A percentile compares a stretch with the other conserved stretches of the same genome.
Conservation (phyloP, 2,888 invertebrate species). For the Amiota minor region DNA sequence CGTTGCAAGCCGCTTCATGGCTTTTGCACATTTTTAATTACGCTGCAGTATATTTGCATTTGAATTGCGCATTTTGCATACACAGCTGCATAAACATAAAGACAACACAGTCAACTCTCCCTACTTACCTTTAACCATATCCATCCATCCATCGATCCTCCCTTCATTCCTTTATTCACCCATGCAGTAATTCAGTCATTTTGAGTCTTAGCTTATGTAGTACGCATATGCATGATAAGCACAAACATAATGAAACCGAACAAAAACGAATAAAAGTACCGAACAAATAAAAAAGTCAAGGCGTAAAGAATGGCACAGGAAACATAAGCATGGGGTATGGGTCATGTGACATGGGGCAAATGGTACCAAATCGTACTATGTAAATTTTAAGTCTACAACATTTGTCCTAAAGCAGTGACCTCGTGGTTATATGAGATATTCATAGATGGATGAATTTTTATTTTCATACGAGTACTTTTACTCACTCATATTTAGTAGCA, state of each 20-base stretch:
- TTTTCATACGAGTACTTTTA: too few species aligned
- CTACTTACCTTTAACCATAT: conserved; percentile 45
- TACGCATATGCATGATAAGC: conserved; percentile 32
- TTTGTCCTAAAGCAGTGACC: conserved; percentile 65
- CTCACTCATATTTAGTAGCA: too few species aligned
- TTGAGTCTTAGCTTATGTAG: too few species aligned
- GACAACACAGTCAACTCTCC: conserved; percentile 17
- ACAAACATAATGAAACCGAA: not conserved
- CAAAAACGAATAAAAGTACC: not conserved
- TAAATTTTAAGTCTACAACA: conserved; percentile 68
- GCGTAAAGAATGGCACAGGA: conserved; percentile 26
- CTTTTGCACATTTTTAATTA: conserved; percentile 63
- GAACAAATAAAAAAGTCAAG: not conserved
- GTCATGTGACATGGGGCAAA: not conserved
- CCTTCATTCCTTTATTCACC: too few species aligned
- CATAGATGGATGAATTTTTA: too few species aligned
- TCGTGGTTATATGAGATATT: conserved; percentile 43
- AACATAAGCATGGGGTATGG: conserved; percentile 2
- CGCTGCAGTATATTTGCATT: conserved; percentile 63
- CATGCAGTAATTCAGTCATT: too few species aligned
- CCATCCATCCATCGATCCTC: not conserved
- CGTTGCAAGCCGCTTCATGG: conserved; percentile 4
- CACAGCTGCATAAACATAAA: conserved; percentile 62
- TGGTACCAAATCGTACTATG: conserved; percentile 5
- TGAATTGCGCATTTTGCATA: conserved; percentile 67